These are phyloP conservation scores for Phengaris alcon DNA, from an alignment of 2,888 invertebrate genomes.

Conservation along the genomic window DNA sequence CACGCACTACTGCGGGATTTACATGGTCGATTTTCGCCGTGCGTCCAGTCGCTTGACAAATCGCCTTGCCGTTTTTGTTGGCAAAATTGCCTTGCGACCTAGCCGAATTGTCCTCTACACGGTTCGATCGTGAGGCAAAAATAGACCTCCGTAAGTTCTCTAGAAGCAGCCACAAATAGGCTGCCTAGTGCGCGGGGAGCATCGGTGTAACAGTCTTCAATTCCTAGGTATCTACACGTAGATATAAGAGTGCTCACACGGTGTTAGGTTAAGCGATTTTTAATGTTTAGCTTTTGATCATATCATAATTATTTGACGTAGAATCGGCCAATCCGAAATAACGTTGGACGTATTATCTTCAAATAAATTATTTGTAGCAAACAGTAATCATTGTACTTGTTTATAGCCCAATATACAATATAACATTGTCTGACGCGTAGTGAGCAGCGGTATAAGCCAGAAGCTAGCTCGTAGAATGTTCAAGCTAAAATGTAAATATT, in stretches of 20 bases:
- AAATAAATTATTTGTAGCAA: neutral
- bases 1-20: too few species aligned
- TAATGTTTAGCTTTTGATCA: neutral
- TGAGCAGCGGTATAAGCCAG: neutral
- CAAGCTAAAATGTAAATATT: conserved; percentile 19
- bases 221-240: neutral
- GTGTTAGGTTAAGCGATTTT: conserved; percentile 9
- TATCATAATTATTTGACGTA: neutral
- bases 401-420: neutral
- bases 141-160: too few species aligned
- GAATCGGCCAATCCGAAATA: neutral
- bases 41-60: too few species aligned
- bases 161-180: too few species aligned
- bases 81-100: too few species aligned
- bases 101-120: too few species aligned
- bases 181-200: too few species aligned
- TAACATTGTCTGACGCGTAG: neutral
- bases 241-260: conserved; percentile 18
- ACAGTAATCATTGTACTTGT: neutral
- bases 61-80: too few species aligned
- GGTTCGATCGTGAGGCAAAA: too few species aligned
- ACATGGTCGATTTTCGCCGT: too few species aligned
- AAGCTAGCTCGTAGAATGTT: neutral
- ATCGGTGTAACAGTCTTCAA: neutral
- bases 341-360: neutral